Base-by-base conservation (phyloP, 2,888 invertebrate species). In the Fragum sueziense region DNA sequence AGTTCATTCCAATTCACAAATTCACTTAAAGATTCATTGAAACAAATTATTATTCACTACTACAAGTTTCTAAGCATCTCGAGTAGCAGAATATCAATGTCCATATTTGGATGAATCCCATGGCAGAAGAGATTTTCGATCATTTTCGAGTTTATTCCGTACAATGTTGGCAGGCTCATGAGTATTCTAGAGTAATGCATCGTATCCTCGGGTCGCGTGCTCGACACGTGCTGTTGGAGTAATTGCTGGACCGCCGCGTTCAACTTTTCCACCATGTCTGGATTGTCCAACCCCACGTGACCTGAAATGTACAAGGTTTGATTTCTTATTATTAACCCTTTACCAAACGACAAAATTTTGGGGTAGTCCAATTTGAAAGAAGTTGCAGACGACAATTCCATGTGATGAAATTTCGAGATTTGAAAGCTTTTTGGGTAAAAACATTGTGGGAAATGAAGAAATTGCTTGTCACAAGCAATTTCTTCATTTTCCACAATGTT, bases 171-270 rank as follows among this genome's bases (percentile, higher is more conserved):
- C 72, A 92, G 85, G 57, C 89, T 87, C 85, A 92, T 88, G 25
- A 92, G 90, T 31, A 92, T 87, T 22, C 89, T 88, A 9, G 91
- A 91, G 84, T 91, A 92, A 67, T 91, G 90, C 89, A 92, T 90
- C 83, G 89, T 88, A 82, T 92, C 91, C 67, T 79, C 73, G 4
- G 91, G 90, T 47, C 89, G 82, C 52, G 88, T 82, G 73, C 81
- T 78, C 6, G 85, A 85, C 73, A 91, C 90, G 87, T 91, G 90
- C 74, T 91, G 89, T 72, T 91, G 91, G 37, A 92, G 85, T 17
- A 88, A 84, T 77, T 91, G 90, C 74, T 91, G 91, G 33, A 91
- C 90, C 29, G 88, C 82, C 14, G 91, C 86, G 80, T 90, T 91
- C 54, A 92, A 82, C 72, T 88, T 86, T 72, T 91, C 91, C 27